Evolutionary conservation across 2,888 invertebrate species (phyloP), one percentile per base, ranked within the genome.

Genomic region (Phoronis australis): DNA sequence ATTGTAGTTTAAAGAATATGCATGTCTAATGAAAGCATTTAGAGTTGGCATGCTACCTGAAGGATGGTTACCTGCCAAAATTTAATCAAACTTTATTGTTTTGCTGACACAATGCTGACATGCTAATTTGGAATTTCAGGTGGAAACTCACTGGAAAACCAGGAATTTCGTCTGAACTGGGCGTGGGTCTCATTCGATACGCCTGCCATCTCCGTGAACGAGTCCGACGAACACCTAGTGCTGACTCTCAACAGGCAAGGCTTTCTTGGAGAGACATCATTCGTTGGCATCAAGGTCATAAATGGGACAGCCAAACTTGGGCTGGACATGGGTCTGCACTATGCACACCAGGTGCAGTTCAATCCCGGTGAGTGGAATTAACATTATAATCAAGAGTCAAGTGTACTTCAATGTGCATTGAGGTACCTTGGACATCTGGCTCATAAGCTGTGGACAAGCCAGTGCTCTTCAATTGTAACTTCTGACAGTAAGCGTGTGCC

Each of bases 111-210:
- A n/a, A n/a, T n/a, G n/a, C n/a, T n/a, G n/a, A n/a, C n/a, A n/a
- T n/a, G n/a, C 42, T 55, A 15, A 47, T 46, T 40, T 51, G 31
- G 47, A 38, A 27, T 63, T 64, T 21, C 62, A 76, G 76, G 71
- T 37, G 68, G 67, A 26, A 75, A 76, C 57, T 61, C 61, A 3
- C 45, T 74, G 6, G 59, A 59, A 21, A 67, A 70, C 42, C 73
- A 75, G 52, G 67, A 64, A 4, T 77, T 77, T 56, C 64, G 65
- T 23, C 62, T 77, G 26, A 68, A 69, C 57, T 77, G 77, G 77
- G 69, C 73, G 3, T 75, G 73, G 73, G 63, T 76, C 18, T 72
- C 70, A 2, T 63, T 76, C 48, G 67, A 65, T 24, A 57, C 57
- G 4, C 62, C 62, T 35, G 50, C 56, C 15, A 61, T 69, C 47